Evolutionary conservation across 2,888 invertebrate genomes (phyloP), one percentile per base, ranked within the genome.

Genomic region (Eupeodes luniger): DNA sequence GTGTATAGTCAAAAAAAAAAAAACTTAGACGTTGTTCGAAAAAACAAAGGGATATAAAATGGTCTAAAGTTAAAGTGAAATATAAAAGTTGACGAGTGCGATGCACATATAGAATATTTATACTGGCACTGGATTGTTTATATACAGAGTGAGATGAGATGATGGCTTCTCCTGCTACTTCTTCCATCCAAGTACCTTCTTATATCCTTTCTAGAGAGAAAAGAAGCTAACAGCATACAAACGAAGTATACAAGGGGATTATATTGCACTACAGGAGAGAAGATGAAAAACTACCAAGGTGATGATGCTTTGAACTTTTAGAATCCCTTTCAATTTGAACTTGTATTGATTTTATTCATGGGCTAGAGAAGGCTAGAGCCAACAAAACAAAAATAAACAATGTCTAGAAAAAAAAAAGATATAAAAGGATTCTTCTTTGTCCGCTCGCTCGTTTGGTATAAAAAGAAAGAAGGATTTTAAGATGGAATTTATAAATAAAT

Each of bases 321-420:
- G 77, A 81, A 85, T 88, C 88, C 88, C 88, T 88, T 88, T 88
- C 88, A 88, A 88, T 88, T 85, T 88, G 85, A 88, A 85, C 88
- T 81, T 51, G 88, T 88, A 88, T 88, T 88, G 88, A 88, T 85
- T 88, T 85, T 88, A 88, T 84, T 85, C 88, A 88, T 87, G 34
- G 55, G 53, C 44, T 57, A 51, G 36, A 40, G 77, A 57, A 47
- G 67, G 57, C 40, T 51, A 9, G 59, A n/a, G 19, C 34, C 3
- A 53, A 53, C n/a, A 67, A 53, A 6, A 19, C 44, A 34, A 59
- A 12, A 36, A 59, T 9, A 36, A 2, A 53, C 27, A 57, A 72
- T 47, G 44, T 57, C 34, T 47, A 57, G 55, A n/a, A 72, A n/a
- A 67, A 77, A 80, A 67, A 40, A 51, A 53, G 44, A 61, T 61